Base-by-base conservation (phyloP, 2,888 invertebrate genomes). In the Hemistola chrysoprasaria region DNA sequence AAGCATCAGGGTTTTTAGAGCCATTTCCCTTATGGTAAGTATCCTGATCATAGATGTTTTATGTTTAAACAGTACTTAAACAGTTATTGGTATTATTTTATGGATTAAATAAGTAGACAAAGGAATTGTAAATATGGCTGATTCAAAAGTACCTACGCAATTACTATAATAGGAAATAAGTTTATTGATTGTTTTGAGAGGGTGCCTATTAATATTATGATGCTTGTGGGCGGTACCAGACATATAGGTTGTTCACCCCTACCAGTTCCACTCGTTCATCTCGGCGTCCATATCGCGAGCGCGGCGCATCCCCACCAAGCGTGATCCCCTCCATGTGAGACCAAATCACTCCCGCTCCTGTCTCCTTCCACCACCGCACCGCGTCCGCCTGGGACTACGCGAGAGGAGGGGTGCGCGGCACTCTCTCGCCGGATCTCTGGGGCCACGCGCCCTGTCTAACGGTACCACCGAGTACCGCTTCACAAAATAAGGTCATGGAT, bases 341-440 rank as follows among this genome's bases (percentile, higher is more conserved):
- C 79, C 77, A 85, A 86, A 80, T 84, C 80, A 84, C 86, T 84
- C 83, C 87, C 87, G 85, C 84, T 86, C 87, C 86, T 86, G 81
- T 71, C 85, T 79, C 80, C 73, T 82, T 82, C 87, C 86, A 80
- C 86, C 82, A 80, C 82, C 68, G 75, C 64, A 75, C n/a, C 36
- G 43, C 40, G 81, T 79, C n/a, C n/a, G n/a, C n/a, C n/a, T n/a
- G n/a, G 82, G 68, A 81, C 79, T 75, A 70, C 58, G 79, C 74
- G 78, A 84, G 87, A 85, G 86, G 87, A 83, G 85, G 83, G 84
- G 84, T 84, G 81, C 62, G 69, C 76, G 66, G 77, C 79, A 78
- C 78, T 75, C 79, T 70, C 64, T 55, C 62, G 62, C 56, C 62
- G 62, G 69, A 78, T 69, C 62, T 69, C 62, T 59, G 59, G 62